A percentile compares a stretch with the other conserved stretches of the same genome.
Evolutionary conservation across 2,797 vertebrate genomes (phyloP).

Genomic region (Cottoperca gobio): DNA sequence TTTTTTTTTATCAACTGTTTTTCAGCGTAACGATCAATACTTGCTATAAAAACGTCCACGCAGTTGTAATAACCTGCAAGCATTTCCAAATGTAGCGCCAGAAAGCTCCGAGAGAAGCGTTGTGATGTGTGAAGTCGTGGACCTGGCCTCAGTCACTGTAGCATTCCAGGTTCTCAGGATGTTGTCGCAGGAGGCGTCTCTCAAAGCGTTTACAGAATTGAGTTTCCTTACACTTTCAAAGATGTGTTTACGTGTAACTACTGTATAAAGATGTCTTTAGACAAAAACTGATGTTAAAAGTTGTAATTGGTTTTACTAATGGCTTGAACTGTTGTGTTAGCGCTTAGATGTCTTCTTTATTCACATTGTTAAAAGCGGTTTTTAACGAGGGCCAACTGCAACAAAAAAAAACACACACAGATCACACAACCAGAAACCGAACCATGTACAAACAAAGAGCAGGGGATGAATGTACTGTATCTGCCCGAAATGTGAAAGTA

Average conservation of each 20-base stretch:
- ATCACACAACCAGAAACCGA: constrained; percentile 53
- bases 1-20: neutral
- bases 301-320: constrained; percentile 74
- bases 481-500: constrained; percentile 71
- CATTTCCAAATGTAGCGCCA: constrained; percentile 74
- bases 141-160: constrained; percentile 66
- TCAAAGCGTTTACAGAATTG: constrained; percentile 71
- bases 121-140: constrained; percentile 22
- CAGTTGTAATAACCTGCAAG: constrained; percentile 35
- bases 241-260: constrained; percentile 85
- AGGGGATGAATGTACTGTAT: constrained; percentile 77
- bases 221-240: constrained; percentile 60
- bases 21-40: constrained; percentile 5
- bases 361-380: constrained; percentile 56
- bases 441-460: constrained; percentile 44
- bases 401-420: constrained; percentile 58
- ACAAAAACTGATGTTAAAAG: constrained; percentile 70
- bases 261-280: constrained; percentile 80
- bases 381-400: constrained; percentile 69
- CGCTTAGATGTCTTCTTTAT: constrained; percentile 73
- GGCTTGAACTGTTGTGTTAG: constrained; percentile 73
- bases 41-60: constrained; percentile 4
- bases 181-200: constrained; percentile 27
- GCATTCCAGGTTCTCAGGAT: constrained; percentile 61
- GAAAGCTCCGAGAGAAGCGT: constrained; percentile 40